Conservation (phyloP, 2,113 vertebrate genomes). For the Stercorarius parasiticus region DNA sequence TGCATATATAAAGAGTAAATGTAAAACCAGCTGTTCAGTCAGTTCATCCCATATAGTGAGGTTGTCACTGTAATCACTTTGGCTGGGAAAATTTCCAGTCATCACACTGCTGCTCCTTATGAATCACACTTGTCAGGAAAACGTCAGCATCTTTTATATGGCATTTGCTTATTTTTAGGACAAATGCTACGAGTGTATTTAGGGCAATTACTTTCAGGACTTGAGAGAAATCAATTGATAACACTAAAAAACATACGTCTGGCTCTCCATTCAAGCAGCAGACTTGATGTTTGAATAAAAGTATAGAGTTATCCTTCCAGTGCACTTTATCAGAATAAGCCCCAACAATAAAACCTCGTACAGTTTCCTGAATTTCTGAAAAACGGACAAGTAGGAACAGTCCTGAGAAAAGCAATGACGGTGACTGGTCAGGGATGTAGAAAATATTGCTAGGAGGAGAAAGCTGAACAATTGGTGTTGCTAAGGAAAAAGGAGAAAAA, state of each 20-base stretch:
- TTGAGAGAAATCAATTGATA: conserved; percentile 35
- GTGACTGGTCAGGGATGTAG: not conserved
- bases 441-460: not conserved
- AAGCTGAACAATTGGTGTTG: not conserved
- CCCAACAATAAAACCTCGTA: not conserved
- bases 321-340: not conserved
- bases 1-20: conserved; percentile 55
- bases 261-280: not conserved
- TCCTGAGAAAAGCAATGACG: not conserved
- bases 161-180: conserved; percentile 46
- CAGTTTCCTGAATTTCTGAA: not conserved
- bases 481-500: not conserved
- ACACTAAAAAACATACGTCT: conserved; percentile 1
- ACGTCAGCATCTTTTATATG: not conserved
- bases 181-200: not conserved
- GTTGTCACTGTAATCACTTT: conserved; percentile 54
- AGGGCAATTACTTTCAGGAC: conserved; percentile 42
- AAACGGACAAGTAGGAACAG: not conserved
- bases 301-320: not conserved
- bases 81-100: conserved; percentile 58
- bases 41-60: conserved; percentile 37
- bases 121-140: conserved; percentile 57
- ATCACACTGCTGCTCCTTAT: conserved; percentile 37
- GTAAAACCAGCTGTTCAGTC: conserved; percentile 63
- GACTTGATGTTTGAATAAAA: conserved; percentile 7